Conservation (phyloP, 2,888 invertebrate species). For the Margaritifera margaritifera region DNA sequence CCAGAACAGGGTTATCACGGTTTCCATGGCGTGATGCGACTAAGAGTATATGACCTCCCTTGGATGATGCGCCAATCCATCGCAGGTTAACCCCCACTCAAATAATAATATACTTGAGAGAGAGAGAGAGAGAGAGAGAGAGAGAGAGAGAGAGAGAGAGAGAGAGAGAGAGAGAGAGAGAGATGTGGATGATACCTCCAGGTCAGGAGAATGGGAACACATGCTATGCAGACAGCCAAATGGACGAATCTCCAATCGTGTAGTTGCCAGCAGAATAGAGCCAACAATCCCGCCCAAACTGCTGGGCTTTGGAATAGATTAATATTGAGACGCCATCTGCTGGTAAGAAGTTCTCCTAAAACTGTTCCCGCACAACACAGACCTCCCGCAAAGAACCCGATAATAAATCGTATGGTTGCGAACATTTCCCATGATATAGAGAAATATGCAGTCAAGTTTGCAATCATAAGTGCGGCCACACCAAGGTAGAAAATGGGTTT, state of each 20-base stretch:
- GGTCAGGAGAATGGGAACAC: slow-evolving; percentile 23
- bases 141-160: no score
- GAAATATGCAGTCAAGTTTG: slow-evolving; percentile 35
- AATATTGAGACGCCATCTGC: slow-evolving; percentile 34
- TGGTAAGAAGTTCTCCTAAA: slow-evolving; percentile 38
- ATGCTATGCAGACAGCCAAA: slow-evolving; percentile 29
- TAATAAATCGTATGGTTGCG: slow-evolving; percentile 38
- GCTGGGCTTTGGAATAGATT: slow-evolving; percentile 40
- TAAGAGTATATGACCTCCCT: no score
- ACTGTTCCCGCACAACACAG: slow-evolving; percentile 19
- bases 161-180: no score
- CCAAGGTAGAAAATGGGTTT: slow-evolving; percentile 40
- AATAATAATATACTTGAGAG: no score
- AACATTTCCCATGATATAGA: slow-evolving; percentile 52
- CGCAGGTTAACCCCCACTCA: no score
- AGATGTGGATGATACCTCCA: slow-evolving; percentile 36
- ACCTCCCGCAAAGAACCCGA: slow-evolving; percentile 37
- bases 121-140: no score
- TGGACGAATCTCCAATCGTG: slow-evolving; percentile 51
- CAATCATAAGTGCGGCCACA: slow-evolving; percentile 18
- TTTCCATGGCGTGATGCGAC: no score
- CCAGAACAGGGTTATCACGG: no score
- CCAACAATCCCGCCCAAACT: slow-evolving; percentile 33
- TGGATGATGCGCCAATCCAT: no score
- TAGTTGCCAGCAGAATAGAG: slow-evolving; percentile 34